Evolutionary conservation across 2,888 invertebrate genomes (phyloP).

Genomic region (Oasisia sp.): DNA sequence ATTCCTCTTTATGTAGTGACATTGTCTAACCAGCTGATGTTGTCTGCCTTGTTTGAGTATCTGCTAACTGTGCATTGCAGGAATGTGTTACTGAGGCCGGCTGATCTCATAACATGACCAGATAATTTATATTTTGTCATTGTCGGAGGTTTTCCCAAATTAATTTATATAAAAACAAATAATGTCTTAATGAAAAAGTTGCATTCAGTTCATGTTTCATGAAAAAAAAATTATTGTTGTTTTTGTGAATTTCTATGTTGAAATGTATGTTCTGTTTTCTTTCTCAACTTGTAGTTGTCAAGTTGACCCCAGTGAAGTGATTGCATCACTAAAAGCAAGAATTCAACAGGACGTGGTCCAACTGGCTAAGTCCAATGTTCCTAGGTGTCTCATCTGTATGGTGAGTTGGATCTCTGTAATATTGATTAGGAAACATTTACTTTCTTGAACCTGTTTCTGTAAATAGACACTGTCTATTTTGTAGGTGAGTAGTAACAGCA

Average conservation of each 20-base stretch:
- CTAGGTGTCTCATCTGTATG: conserved; percentile 37
- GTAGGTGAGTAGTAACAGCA: not conserved
- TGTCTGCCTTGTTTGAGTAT: no score
- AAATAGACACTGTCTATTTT: not conserved
- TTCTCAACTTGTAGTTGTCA: not conserved
- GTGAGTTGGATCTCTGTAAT: conserved; percentile 25
- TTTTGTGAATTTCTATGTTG: not conserved
- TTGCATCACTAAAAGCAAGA: conserved; percentile 17
- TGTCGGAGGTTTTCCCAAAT: no score
- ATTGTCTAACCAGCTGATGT: no score
- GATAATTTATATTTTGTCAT: no score
- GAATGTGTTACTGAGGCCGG: no score
- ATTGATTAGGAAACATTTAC: not conserved
- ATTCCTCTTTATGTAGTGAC: no score
- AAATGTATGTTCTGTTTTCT: not conserved
- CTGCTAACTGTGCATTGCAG: no score
- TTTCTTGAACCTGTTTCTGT: not conserved
- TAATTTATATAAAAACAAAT: no score
- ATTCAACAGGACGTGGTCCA: not conserved
- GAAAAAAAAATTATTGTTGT: not conserved
- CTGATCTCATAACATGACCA: no score
- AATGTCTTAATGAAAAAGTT: not conserved
- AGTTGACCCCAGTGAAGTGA: not conserved
- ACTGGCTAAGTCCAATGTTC: not conserved
- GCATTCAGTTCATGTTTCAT: not conserved